Conservation (phyloP, 2,113 vertebrate species). For the Thymallus thymallus region DNA sequence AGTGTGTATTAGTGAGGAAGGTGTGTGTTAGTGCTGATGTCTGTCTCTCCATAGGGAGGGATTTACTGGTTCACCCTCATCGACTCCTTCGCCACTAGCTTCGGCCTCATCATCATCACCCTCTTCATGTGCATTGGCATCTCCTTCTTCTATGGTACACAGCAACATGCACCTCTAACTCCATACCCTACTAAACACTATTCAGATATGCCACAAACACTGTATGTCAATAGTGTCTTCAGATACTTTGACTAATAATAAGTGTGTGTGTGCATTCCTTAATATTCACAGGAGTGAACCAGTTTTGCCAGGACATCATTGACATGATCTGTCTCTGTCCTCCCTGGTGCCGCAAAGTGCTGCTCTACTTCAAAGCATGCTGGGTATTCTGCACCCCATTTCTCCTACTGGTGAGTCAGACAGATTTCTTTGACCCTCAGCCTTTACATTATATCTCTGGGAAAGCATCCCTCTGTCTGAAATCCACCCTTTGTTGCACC, state of each 20-base stretch:
- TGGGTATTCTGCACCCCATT: constrained; percentile 78
- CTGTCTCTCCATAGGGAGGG: constrained; percentile 73
- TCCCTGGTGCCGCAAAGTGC: constrained; percentile 75
- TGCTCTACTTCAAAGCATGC: constrained; percentile 80
- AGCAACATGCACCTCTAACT: constrained; percentile 13
- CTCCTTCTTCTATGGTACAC: constrained; percentile 81
- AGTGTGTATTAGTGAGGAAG: neutral
- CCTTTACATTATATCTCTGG: neutral
- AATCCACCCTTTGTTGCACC: neutral
- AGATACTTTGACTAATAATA: no score
- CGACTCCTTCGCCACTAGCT: constrained; percentile 83
- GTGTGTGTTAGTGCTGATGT: constrained; percentile 6
- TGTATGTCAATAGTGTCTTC: no score
- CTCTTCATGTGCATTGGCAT: constrained; percentile 84
- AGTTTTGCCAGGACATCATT: constrained; percentile 80
- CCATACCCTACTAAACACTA: neutral
- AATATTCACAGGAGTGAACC: constrained; percentile 71
- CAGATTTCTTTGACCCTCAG: neutral
- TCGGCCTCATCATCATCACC: constrained; percentile 84
- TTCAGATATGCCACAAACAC: no score
- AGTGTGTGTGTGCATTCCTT: constrained; percentile 8
- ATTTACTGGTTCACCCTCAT: constrained; percentile 86
- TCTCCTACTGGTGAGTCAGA: constrained; percentile 72
- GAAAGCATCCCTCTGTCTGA: constrained; percentile 6
- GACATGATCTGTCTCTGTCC: constrained; percentile 79